phyloP scores from a whole-genome alignment of 2,797 vertebrate genomes.

The Oreortyx pictus region DNA sequence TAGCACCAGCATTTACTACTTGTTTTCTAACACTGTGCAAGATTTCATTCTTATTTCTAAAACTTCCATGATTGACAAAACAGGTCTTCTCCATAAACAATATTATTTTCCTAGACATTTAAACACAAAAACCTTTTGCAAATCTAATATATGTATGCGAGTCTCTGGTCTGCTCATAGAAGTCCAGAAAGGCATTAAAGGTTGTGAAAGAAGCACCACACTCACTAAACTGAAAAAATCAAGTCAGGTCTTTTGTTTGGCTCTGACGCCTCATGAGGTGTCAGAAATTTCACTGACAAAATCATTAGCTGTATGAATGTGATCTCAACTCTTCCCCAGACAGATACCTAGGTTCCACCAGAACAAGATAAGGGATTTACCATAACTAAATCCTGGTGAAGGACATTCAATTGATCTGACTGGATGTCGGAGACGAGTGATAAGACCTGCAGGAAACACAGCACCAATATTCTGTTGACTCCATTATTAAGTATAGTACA shows the following conservation, averaged over 20 bases:
- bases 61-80: background rate
- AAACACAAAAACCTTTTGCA: background rate
- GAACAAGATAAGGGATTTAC: slow-evolving; percentile 69
- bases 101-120: background rate
- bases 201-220: background rate
- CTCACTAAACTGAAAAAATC: background rate
- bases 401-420: slow-evolving; percentile 81
- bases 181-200: background rate
- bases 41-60: background rate
- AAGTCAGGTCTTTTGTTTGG: background rate
- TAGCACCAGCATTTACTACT: background rate
- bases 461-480: background rate
- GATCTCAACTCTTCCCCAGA: background rate
- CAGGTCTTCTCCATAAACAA: background rate
- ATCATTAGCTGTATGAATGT: background rate
- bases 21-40: background rate
- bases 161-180: background rate
- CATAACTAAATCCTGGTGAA: slow-evolving; percentile 84
- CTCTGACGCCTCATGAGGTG: background rate
- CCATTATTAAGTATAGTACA: background rate
- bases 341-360: background rate
- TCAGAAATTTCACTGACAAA: background rate
- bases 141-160: background rate
- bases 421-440: slow-evolving; percentile 85
- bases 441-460: slow-evolving; percentile 77